Base-by-base conservation (phyloP, 2,888 invertebrate genomes). In the Podotricha telesiphe region DNA sequence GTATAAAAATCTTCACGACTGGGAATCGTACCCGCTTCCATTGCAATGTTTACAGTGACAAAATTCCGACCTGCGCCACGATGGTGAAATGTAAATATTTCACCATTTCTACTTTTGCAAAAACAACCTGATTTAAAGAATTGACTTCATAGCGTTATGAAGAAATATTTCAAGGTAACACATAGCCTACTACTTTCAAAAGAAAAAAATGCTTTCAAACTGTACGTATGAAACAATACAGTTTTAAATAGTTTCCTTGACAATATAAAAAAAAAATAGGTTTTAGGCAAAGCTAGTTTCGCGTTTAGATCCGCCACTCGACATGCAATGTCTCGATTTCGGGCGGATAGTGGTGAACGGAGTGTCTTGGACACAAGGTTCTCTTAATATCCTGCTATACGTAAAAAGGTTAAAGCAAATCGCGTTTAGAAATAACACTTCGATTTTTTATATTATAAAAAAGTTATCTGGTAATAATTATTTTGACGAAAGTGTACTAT, bases 131-230 rank as follows among this genome's bases (percentile, higher is more conserved):
- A 28, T 40, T 17, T 17, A 42, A 40, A 53, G 64, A 64, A 64
- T 42, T 40, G 53, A 53, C 51, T 10, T 20, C 40, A 34, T 47
- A 47, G n/a, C 28, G 45, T 47, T n/a, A 20, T 65, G 34, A 47
- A 47, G 65, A 56, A 65, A 65, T 20, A n/a, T 56, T 47, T 56
- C 65, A 65, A 65, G 65, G 65, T 48, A 37, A 65, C 37, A 48
- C 15, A 53, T 37, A 55, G 34, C 53, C 8, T 34, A 61, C 45
- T 37, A 48, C 65, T 65, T 65, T 53, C 56, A 55, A 65, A 65
- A 37, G 55, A 56, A 65, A 34, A 28, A 17, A 55, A 11, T 51
- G n/a, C 55, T 55, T 55, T 37, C 34, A 17, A 55, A 55, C 51
- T 13, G 22, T 7, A 22, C 28, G n/a, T 28, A 28, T 55, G 34